These are phyloP conservation scores for Psittacula echo DNA, from an alignment of 2,797 vertebrate species.

Conservation along the genomic window DNA sequence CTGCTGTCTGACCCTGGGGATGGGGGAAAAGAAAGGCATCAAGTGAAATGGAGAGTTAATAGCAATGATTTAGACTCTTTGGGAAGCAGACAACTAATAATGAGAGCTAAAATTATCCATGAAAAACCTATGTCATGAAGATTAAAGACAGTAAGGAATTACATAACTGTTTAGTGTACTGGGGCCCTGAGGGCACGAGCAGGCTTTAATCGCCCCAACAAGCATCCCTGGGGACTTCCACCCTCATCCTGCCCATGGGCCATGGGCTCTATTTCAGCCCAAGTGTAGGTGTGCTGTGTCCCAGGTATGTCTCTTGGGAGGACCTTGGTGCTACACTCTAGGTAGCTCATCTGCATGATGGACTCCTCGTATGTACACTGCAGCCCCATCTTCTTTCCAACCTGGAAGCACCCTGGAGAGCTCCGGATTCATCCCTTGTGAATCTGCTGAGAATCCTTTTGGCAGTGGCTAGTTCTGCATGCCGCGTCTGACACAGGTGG, in stretches of 20 bases:
- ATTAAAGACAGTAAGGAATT: background rate
- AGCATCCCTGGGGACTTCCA: background rate
- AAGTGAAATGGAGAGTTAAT: background rate
- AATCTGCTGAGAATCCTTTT: background rate
- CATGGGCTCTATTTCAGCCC: background rate
- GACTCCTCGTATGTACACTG: rapidly evolving
- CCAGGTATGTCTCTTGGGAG: background rate
- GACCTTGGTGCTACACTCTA: rapidly evolving
- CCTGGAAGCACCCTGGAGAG: background rate
- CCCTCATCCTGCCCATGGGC: background rate
- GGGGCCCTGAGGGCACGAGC: background rate
- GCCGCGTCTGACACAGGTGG: rapidly evolving
- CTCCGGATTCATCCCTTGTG: too few relatives aligned
- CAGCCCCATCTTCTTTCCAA: background rate
- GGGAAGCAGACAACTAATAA: background rate
- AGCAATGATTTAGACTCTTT: background rate
- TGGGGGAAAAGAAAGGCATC: background rate
- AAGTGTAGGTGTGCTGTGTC: background rate
- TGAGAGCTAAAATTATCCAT: background rate
- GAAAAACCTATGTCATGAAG: background rate
- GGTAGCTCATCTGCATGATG: rapidly evolving
- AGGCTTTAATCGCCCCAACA: background rate
- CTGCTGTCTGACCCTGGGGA: background rate
- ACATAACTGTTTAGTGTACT: background rate
- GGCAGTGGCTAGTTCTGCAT: background rate